Evolutionary conservation across 2,888 invertebrate species (phyloP).

Genomic region (Dinocampus coccinellae): DNA sequence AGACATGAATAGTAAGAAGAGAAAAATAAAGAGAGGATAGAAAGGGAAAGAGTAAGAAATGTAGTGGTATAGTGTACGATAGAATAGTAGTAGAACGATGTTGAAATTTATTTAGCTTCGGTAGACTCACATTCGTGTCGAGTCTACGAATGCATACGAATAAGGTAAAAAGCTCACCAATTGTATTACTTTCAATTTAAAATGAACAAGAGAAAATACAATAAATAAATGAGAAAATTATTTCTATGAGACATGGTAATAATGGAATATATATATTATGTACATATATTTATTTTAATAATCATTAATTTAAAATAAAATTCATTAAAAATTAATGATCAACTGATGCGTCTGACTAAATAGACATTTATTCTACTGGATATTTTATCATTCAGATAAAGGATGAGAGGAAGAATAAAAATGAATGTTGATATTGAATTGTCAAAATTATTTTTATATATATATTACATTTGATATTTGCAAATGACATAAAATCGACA

Average conservation of each 20-base stretch:
- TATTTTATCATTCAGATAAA: too few relatives aligned
- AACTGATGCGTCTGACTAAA: too few relatives aligned
- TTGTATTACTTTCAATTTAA: neutral
- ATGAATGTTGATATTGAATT: slow-evolving; percentile 6
- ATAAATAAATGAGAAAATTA: too few relatives aligned
- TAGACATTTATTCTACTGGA: too few relatives aligned
- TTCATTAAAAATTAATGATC: too few relatives aligned
- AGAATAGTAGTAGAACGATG: slow-evolving; percentile 32
- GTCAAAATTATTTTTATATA: neutral
- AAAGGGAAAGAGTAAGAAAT: neutral
- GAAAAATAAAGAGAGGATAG: neutral
- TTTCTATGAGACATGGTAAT: too few relatives aligned
- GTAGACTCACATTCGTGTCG: slow-evolving; percentile 36
- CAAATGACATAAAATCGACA: slow-evolving; percentile 16
- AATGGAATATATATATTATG: too few relatives aligned
- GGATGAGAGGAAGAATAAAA: neutral
- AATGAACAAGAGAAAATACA: neutral
- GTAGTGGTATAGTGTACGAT: neutral
- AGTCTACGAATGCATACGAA: slow-evolving; percentile 40
- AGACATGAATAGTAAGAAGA: too few relatives aligned
- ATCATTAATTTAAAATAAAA: too few relatives aligned
- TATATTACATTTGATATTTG: neutral
- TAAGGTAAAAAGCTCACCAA: neutral
- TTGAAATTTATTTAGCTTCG: slow-evolving; percentile 50
- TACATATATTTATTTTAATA: too few relatives aligned